Percentiles rank a stretch among this genome's conserved stretches.
These are phyloP conservation scores for Alethe diademata DNA, from an alignment of 2,113 vertebrate species.

Conservation along the genomic window DNA sequence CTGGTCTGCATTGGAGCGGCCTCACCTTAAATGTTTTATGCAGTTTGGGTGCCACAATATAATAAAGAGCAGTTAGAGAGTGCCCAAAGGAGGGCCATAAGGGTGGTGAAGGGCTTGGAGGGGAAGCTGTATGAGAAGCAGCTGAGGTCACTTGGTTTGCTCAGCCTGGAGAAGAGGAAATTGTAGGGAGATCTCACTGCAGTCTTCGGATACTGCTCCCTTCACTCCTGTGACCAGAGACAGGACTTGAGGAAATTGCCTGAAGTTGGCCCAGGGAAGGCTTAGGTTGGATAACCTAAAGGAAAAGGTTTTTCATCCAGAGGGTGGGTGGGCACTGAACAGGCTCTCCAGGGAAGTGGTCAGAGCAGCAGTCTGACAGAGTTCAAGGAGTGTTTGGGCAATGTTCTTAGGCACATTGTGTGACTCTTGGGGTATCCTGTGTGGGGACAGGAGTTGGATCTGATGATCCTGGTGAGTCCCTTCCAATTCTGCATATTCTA, in stretches of 20 bases:
- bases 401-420: neutral
- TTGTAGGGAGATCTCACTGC: neutral
- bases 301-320: neutral
- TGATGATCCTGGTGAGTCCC: neutral
- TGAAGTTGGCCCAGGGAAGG: neutral
- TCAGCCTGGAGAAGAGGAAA: neutral
- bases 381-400: neutral
- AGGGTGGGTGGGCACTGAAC: neutral
- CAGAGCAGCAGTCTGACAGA: neutral
- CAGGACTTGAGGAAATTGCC: neutral
- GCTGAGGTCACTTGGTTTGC: neutral
- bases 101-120: neutral
- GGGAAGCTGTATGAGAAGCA: neutral
- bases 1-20: neutral
- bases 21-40: neutral
- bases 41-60: neutral
- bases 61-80: neutral
- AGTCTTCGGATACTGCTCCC: neutral
- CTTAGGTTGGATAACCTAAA: neutral
- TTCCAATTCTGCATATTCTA: neutral
- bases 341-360: neutral
- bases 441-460: neutral
- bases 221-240: neutral
- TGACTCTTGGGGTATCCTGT: neutral
- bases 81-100: rapidly evolving